Evolutionary conservation across 2,113 vertebrate species (phyloP), one percentile per base, ranked within the genome.

Genomic region (Engystomops pustulosus): DNA sequence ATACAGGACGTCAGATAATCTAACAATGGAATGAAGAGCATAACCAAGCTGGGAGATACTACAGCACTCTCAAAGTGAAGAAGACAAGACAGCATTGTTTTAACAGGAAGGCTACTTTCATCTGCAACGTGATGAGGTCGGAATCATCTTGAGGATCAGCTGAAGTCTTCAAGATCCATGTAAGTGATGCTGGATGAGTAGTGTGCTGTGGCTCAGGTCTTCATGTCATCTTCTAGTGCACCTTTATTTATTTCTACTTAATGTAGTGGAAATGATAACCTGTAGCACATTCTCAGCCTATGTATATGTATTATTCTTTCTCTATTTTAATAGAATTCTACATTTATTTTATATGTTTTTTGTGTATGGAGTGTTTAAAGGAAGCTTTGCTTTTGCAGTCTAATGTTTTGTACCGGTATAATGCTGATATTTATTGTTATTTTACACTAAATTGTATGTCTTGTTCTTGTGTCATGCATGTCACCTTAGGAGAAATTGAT

Each of bases 51-150:
- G 27, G 45, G 49, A 44, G 81, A 83, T 49, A 83, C 81, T 65
- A 60, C 47, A 20, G 47, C 69, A 60, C 47, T 72, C 68, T 44
- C 80, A 82, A 82, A 82, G 80, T 82, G 80, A 49, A 65, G 58
- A 47, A 83, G 53, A 83, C 55, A 74, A 74, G 69, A 41, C 53
- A 65, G 81, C 81, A 83, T 62, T 83, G 70, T 83, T 83, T 60
- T 75, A 83, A 65, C 23, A 65, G 71, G 81, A 75, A 83, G 65
- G 53, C 53, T 83, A 58, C 81, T 75, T 75, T 83, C 70, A 75
- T 83, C 70, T 62, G 30, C 70, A 62, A 65, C 70, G 38, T 47
- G 53, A 65, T 49, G 70, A 75, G 38, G 18, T 75, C 68, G 36
- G 51, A 60, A 44, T 83, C 51, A 83, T 83, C 71, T 83, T 74